Evolutionary conservation across 53 echinoderm and acorn worm species (phyloP), one percentile per base, ranked within the genome.

Genomic region (Luidia sarsii): DNA sequence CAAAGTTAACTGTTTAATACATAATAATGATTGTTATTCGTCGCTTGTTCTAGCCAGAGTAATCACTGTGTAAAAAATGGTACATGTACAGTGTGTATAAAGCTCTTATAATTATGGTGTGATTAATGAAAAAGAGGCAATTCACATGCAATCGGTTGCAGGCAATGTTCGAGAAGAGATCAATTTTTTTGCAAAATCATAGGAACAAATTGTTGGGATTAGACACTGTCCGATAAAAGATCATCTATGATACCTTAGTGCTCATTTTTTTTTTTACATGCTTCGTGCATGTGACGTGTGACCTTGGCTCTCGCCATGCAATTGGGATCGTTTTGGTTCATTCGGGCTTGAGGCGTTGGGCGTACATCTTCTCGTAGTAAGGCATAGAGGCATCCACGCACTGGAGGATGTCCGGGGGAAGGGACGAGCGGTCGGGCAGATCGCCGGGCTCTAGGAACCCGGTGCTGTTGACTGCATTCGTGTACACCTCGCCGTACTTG

Each of bases 351-450:
- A 64, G 28, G 29, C 65, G 80, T 32, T 80, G 46, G n/a, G 80
- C 20, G 33, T 64, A 64, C 45, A 80, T 62, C 30, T 79, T 79
- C 16, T 79, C 48, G 29, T 79, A 79, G 50, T 79, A 79, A 22
- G 80, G 77, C 39, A 77, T 61, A 13, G 77, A 60, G 21, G 43
- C 60, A 39, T 77, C 77, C 37, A 77, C 61, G 21, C 62, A 79
- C n/a, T 29, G 46, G 2, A 79, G 64, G 16, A 64, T n/a, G 33
- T 64, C 80, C 3, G 62, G 55, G 15, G 64, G 29, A 18, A 79
- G 34, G 10, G 62, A 22, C 0, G 80, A 79, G 20, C 79, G 41
- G 2, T 61, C 30, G 7, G 79, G 79, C 43, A 79, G 19, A 19
- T 28, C 49, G 15, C n/a, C 8, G 5, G 79, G 79, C 63, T 79